Evolutionary conservation across 2,888 invertebrate species (phyloP), one percentile per base, ranked within the genome.

Genomic region (Meiosimyza platycephala): DNA sequence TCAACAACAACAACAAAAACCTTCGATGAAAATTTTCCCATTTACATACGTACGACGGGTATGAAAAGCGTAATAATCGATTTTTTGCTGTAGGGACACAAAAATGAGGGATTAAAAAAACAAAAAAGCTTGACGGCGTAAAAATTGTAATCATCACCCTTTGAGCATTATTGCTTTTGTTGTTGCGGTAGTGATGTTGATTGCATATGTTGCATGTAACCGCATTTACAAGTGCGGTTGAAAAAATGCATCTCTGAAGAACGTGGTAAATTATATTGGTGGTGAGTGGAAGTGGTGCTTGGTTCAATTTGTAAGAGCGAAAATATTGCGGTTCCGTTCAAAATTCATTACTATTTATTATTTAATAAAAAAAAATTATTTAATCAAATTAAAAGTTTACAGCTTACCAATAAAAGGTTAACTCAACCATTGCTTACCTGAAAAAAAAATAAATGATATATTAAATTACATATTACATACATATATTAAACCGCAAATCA

Each of bases 161-260:
- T 47, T 63, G 16, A 54, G 16, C 16, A 16, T 11, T 16, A 16
- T 54, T n/a, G 57, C 2, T 18, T 15, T 18, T 28, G 57, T 57
- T 57, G 11, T 57, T 22, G n/a, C 28, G 51, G 33, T 3, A 28
- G 16, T 50, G 12, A 40, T 74, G 71, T 60, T 75, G 72, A 9
- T 74, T 71, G 75, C 75, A 74, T 72, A 74, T 74, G 74, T 51
- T 13, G 65, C 28, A 33, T 65, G 51, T 13, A 65, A 65, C 28
- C 52, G 50, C 52, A 65, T 65, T 65, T 40, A 9, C 65, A 65
- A 65, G 65, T 65, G 65, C 65, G 52, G 51, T 64, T 52, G n/a
- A n/a, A 5, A 12, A 51, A 65, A 28, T 63, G 64, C 50, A 50
- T 48, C 50, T 64, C 16, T 18, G 40, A 40, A 40, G 40, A 40